Base-by-base conservation (phyloP, 2,113 vertebrate genomes). In the Setophaga kirtlandii region DNA sequence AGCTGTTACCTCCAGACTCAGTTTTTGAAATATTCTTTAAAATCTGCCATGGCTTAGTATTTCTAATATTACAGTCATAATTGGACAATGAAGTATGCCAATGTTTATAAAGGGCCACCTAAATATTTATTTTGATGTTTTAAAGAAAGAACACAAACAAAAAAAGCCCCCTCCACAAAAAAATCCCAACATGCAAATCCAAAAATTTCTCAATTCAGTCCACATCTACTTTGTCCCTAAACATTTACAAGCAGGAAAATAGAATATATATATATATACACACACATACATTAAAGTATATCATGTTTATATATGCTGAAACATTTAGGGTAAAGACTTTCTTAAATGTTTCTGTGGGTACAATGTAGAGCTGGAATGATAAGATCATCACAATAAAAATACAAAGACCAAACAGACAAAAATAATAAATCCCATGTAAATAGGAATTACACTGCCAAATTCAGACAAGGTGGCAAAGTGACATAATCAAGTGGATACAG, bases 1-100 rank as follows among this genome's bases (percentile, higher is more conserved):
- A 98, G 97, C 97, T 94, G 97, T 96, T 98, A 97, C 97, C 90
- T 95, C 78, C 46, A 94, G 76, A 96, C 47, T 93, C 83, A 30
- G 65, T 46, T 95, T 94, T 90, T 83, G 60, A 96, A 94, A 87
- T 78, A 90, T 60, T 71, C 88, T 96, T 96, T 59, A 79, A 95
- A 96, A 78, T 56, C 78, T 86, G 47, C 76, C 90, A 69, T 15
- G 77, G 19, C 24, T 92, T 82, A 84, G 33, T 65, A 52, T 63
- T 84, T 87, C 68, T 70, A 18, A 73, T 41, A 42, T 86, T 52
- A 30, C 33, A 91, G 41, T 75, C 58, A 41, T 55, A 83, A 50
- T 0, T 31, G 6, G 92, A 86, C n/a, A 85, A 84, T 39, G 41
- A 84, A 85, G 31, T 19, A 69, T 23, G 25, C 2, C 55, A 59